phyloP scores from a whole-genome alignment of 1,140 invertebrate genomes.

The Zaprionus camerounensis region DNA sequence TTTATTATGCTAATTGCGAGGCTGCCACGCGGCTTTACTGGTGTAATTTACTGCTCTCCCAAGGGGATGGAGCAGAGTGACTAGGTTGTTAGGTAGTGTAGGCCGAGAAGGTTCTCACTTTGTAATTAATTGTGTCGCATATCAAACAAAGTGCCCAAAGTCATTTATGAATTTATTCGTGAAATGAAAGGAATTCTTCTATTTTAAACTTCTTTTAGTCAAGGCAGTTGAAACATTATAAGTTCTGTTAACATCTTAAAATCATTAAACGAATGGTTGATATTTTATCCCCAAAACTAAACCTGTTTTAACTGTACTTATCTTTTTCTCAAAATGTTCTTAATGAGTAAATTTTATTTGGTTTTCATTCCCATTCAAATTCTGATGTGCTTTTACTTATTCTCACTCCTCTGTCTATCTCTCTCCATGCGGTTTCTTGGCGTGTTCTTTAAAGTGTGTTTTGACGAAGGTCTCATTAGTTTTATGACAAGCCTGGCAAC shows the following conservation, averaged over 20 bases:
- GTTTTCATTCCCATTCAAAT: not conserved
- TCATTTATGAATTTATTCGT: not conserved
- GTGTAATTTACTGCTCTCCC: not conserved
- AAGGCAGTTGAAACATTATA: not conserved
- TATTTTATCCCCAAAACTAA: not conserved
- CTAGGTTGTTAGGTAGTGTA: not conserved
- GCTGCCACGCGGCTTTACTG: not conserved
- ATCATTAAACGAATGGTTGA: not conserved
- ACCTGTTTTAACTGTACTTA: not conserved
- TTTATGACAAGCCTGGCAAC: slow-evolving; percentile 22
- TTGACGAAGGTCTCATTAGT: slow-evolving; percentile 34
- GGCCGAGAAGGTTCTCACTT: not conserved
- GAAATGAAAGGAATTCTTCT: not conserved
- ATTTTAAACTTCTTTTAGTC: too few relatives aligned
- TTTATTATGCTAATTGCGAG: slow-evolving; percentile 57
- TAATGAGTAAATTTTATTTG: not conserved
- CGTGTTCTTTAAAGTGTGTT: slow-evolving; percentile 6
- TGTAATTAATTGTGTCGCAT: not conserved
- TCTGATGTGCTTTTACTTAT: not conserved
- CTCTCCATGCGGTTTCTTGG: not conserved
- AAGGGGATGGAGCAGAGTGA: fast-evolving
- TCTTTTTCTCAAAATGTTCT: not conserved
- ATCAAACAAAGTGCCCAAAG: not conserved
- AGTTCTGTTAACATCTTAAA: not conserved
- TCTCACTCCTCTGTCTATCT: not conserved